Conservation (phyloP, 1,140 invertebrate genomes). For the Cheumatopsyche charites region DNA sequence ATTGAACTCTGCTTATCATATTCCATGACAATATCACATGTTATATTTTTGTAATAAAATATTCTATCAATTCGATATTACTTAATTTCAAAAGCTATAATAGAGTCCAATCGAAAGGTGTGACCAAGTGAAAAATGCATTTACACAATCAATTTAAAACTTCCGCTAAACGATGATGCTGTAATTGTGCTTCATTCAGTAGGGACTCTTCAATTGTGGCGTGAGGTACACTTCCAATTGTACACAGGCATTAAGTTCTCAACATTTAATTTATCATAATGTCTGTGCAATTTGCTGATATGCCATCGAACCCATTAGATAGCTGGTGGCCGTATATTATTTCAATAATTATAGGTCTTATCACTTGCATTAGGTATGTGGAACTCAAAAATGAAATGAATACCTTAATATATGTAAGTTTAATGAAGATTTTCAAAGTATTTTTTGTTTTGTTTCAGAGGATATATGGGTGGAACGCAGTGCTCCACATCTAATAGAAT, state of each 20-base stretch:
- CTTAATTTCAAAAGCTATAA: too few relatives aligned
- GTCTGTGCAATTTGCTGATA: slow-evolving; percentile 35
- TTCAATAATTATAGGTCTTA: slow-evolving; percentile 47
- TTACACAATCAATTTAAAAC: neutral
- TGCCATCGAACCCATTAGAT: slow-evolving; percentile 40
- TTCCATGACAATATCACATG: too few relatives aligned
- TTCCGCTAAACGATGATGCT: neutral
- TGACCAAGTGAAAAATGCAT: too few relatives aligned
- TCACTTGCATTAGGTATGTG: slow-evolving; percentile 48
- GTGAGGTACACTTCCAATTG: neutral
- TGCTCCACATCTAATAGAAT: slow-evolving; percentile 55
- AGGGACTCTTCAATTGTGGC: slow-evolving; percentile 1
- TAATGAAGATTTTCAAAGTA: too few relatives aligned
- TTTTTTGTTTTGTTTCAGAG: slow-evolving; percentile 47
- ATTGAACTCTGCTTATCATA: too few relatives aligned
- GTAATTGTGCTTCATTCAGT: slow-evolving; percentile 7
- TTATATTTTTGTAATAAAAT: too few relatives aligned
- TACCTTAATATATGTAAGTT: neutral
- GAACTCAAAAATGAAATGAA: slow-evolving; percentile 8
- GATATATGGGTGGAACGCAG: slow-evolving; percentile 55
- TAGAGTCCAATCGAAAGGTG: too few relatives aligned
- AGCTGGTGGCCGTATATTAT: slow-evolving; percentile 50
- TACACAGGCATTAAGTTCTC: neutral
- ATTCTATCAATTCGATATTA: too few relatives aligned
- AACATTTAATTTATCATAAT: neutral